Evolutionary conservation across 35 echinoderm and acorn worm species (phyloP), one percentile per base, ranked within the genome.

Genomic region (Ophiothrix spiculata): DNA sequence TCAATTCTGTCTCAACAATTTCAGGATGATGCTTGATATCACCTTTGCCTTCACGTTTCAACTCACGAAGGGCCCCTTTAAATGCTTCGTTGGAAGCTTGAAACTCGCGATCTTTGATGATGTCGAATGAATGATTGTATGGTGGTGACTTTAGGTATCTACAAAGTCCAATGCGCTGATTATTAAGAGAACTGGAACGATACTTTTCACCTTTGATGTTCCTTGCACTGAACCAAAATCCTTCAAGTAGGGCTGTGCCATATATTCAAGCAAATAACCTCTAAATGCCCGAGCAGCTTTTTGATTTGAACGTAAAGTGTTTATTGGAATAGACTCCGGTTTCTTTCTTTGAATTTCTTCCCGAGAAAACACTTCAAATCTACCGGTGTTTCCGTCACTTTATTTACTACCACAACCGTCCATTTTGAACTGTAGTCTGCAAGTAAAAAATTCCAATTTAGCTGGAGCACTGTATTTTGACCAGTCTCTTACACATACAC

Each of bases 41-140:
- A 28, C 81, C 81, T 84, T 84, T 84, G 0, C 81, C 81, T 4
- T 64, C 60, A 64, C 73, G 14, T 84, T 84, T 84, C 23, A 84
- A 15, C 38, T 84, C 81, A 39, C 81, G 81, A 0, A 84, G 54
- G 0, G 81, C 81, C 3, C 45, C 81, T 84, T 84, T 84, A 36
- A 84, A 84, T 8, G 56, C 33, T 37, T 84, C 81, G 33, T 64
- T 64, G 0, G 81, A 4, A 0, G 49, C 31, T 0, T 0, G 2
- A 36, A 84, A 84, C 60, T 84, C 81, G 8, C 1, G 32, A 16
- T 84, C 81, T 31, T 84, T 84, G 49, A 69, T 69, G 0, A 84
- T 69, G 38, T 84, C 81, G 38, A 0, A 84, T 0, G 32, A 34
- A 1, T 37, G 63, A 0, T 3, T 32, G 60, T 84, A 31, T 21